These are phyloP conservation scores for Anthonomus grandis DNA, from an alignment of 1,140 invertebrate genomes.

Conservation along the genomic window DNA sequence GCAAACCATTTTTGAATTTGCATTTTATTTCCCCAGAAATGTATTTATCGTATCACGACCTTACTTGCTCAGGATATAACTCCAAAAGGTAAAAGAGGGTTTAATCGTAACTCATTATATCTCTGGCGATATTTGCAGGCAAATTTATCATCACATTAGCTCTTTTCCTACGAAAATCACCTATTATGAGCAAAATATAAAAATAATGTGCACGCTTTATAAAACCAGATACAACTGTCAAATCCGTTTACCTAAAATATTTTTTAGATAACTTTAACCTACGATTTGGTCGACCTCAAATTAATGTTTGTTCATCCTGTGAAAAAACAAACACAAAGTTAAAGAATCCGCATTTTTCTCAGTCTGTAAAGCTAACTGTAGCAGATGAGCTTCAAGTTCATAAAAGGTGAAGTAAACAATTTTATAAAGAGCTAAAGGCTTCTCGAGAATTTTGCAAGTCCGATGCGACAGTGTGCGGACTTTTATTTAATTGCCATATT, in stretches of 20 bases:
- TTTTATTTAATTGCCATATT: neutral
- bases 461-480: neutral
- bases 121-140: neutral
- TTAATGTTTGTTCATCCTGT: conserved; percentile 5
- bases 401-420: neutral
- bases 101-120: too few species aligned
- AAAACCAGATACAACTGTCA: conserved; percentile 6
- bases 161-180: conserved; percentile 3
- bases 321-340: neutral
- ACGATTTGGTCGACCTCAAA: conserved; percentile 4
- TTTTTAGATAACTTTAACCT: conserved; percentile 2
- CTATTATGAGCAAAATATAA: conserved; percentile 4
- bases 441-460: conserved; percentile 4
- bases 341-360: conserved; percentile 4
- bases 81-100: conserved; percentile 1
- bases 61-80: conserved; percentile 1
- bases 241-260: conserved; percentile 7
- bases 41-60: conserved; percentile 2
- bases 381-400: conserved; percentile 1
- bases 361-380: conserved; percentile 5
- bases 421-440: conserved; percentile 1
- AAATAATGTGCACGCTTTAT: neutral
- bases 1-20: neutral
- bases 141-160: neutral
- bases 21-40: conserved; percentile 1